phyloP scores from a whole-genome alignment of 2,888 invertebrate species.

The Tridacna gigas region DNA sequence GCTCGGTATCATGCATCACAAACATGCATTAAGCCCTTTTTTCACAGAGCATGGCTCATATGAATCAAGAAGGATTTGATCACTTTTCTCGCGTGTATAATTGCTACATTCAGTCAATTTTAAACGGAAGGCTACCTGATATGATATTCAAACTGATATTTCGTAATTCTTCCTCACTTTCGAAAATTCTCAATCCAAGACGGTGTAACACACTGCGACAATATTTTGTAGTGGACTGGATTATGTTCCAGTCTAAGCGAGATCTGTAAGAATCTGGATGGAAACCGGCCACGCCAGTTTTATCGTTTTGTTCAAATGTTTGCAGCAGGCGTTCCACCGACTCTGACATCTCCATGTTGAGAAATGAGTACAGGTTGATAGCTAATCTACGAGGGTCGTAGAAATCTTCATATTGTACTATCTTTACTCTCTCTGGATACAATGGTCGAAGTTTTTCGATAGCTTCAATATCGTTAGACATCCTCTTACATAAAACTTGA shows the following conservation, averaged over 20 bases:
- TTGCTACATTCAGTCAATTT: neutral
- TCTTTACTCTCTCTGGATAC: conserved; percentile 32
- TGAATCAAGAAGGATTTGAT: too few species aligned
- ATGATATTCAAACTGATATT: neutral
- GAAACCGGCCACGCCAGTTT: neutral
- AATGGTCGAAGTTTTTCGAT: neutral
- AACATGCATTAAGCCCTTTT: too few species aligned
- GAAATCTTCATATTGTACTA: conserved; percentile 45
- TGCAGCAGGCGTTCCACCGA: neutral
- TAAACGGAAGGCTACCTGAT: neutral
- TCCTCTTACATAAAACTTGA: neutral
- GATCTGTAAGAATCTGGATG: neutral
- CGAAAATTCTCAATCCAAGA: neutral
- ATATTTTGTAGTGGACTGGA: neutral
- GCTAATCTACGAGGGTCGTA: conserved; percentile 30
- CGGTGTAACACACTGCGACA: neutral
- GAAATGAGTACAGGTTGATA: conserved; percentile 18
- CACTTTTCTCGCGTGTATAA: too few species aligned
- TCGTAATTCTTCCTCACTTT: neutral
- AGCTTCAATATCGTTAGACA: neutral
- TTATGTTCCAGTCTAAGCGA: neutral
- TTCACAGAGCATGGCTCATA: too few species aligned
- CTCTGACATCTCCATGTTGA: conserved; percentile 25
- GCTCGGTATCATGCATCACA: too few species aligned
- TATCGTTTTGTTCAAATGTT: neutral